Evolutionary conservation across 2,797 vertebrate species (phyloP), one percentile per base, ranked within the genome.

Genomic region (Threskiornis aethiopicus): DNA sequence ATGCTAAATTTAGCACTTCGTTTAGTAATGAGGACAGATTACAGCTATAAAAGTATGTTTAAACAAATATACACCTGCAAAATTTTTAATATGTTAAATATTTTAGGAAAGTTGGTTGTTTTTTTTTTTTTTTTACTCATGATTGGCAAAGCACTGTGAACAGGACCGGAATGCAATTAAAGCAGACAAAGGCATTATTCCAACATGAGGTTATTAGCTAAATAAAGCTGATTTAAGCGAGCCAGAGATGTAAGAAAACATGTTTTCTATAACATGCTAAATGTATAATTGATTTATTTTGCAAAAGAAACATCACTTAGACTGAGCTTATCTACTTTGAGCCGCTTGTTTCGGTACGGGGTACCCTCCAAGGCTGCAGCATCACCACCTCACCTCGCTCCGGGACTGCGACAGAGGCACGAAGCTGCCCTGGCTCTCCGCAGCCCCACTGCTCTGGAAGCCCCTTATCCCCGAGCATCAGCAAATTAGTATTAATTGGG

Each of bases 21-120:
- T 80, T 95, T 95, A 85, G 84, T 89, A 87, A 96, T 41, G 82
- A 95, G 84, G 78, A n/a, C 42, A 71, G 81, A 89, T 91, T 89
- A 85, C 21, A 64, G 71, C 84, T 85, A 69, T 42, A 67, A 70
- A 89, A 87, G 61, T 44, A 57, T 26, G 92, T 89, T 94, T 83
- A 82, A 93, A 92, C 89, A 93, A 93, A 93, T 49, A 93, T 2
- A 84, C 93, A 90, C 90, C 94, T 82, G 92, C 62, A 62, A 82
- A 61, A 47, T 8, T 72, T 88, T 76, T 66, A 78, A 42, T 17
- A 21, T 16, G 37, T 66, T 93, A 66, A 87, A 41, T 87, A 77
- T 77, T 87, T 89, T 84, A 76, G 75, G 35, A 41, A 78, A 75
- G 62, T 8, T 14, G 24, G 6, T 22, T 39, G 37, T 1, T 1